These are phyloP conservation scores for Illadopsis cleaveri DNA, from an alignment of 2,113 vertebrate species.

Conservation along the genomic window DNA sequence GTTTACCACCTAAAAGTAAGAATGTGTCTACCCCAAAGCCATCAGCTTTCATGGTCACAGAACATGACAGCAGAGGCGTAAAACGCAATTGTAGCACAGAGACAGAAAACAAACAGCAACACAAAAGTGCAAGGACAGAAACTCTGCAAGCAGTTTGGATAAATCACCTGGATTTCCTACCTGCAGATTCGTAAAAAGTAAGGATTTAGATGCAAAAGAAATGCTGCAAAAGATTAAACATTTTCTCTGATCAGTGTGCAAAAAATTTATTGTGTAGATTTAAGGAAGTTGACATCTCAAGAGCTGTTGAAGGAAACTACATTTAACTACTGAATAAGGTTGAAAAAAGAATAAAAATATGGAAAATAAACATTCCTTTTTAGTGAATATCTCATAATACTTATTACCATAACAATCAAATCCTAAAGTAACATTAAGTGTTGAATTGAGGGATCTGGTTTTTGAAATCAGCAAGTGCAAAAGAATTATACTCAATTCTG, in stretches of 20 bases:
- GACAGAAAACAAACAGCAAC: not conserved
- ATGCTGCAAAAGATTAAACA: not conserved
- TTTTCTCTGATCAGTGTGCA: not conserved
- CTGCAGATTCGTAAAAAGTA: not conserved
- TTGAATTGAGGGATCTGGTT: not conserved
- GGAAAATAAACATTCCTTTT: not conserved
- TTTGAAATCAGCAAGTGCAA: not conserved
- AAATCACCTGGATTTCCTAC: not conserved
- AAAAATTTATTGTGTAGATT: not conserved
- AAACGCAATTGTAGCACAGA: not conserved
- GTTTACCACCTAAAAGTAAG: not conserved
- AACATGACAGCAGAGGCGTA: not conserved
- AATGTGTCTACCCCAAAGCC: not conserved
- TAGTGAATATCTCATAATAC: not conserved
- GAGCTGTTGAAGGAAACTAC: not conserved
- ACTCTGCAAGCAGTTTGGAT: not conserved
- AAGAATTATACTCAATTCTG: not conserved
- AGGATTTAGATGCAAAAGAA: not conserved
- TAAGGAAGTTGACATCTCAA: not conserved
- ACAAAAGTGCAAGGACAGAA: not conserved
- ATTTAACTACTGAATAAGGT: not conserved
- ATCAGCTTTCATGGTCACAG: not conserved
- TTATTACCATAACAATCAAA: not conserved
- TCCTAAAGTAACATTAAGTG: not conserved
- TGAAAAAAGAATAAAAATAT: not conserved